A percentile compares a stretch with the other conserved stretches of the same genome.
phyloP scores from a whole-genome alignment of 2,888 invertebrate genomes.

The Eledone cirrhosa region DNA sequence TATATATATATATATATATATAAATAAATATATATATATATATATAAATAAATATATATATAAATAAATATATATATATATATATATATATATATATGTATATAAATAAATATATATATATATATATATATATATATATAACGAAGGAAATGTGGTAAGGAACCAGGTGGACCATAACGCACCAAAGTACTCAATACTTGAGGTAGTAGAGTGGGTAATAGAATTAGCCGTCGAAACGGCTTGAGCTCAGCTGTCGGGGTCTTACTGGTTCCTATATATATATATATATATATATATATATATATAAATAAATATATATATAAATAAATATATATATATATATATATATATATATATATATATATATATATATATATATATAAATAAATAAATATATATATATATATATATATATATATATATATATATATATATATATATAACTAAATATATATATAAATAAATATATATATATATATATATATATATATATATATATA shows the following conservation, averaged over 20 bases:
- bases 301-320: slow-evolving; percentile 27
- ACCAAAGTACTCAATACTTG: no score
- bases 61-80: slow-evolving; percentile 32
- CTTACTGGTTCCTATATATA: no score
- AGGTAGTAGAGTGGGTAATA: no score
- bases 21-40: background rate
- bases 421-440: background rate
- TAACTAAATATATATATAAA: background rate
- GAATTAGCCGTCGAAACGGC: no score
- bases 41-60: background rate
- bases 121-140: slow-evolving; percentile 14
- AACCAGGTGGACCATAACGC: no score
- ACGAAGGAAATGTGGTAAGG: no score
- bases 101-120: background rate
- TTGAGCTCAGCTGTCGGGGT: no score
- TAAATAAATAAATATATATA: slow-evolving; percentile 18
- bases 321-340: slow-evolving; percentile 3
- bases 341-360: slow-evolving; percentile 17
- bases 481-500: background rate
- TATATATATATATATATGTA: slow-evolving; percentile 31
- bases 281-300: slow-evolving; percentile 28
- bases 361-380: slow-evolving; percentile 18
- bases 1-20: background rate
- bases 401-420: slow-evolving; percentile 21
- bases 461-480: background rate